phyloP scores from a whole-genome alignment of 2,113 vertebrate genomes.

The Panthera uncia region DNA sequence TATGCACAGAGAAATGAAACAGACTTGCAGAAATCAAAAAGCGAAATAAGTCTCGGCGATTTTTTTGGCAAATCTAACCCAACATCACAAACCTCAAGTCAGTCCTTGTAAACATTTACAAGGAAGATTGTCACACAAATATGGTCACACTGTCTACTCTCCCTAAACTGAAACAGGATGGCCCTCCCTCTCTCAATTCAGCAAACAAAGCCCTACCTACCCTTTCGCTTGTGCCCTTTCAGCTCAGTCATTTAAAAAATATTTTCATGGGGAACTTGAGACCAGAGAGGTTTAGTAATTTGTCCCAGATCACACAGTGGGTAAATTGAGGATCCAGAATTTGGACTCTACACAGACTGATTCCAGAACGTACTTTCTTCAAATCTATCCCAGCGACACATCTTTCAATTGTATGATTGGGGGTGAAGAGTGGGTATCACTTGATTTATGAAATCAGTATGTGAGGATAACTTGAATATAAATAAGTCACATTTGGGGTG shows the following conservation, averaged over 20 bases:
- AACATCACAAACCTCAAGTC: neutral
- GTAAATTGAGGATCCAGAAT: neutral
- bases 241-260: neutral
- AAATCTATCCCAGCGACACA: neutral
- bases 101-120: neutral
- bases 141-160: neutral
- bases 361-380: neutral
- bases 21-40: neutral
- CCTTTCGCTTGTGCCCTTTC: neutral
- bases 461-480: neutral
- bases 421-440: neutral
- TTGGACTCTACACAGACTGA: neutral
- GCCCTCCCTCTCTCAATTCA: neutral
- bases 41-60: neutral
- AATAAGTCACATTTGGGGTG: neutral
- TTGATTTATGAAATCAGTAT: neutral
- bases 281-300: neutral
- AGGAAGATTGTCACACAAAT: neutral
- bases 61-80: neutral
- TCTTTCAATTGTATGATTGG: neutral
- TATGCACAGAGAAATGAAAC: neutral
- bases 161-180: neutral
- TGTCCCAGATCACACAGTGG: neutral
- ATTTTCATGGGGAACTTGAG: neutral
- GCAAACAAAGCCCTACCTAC: neutral